phyloP scores from a whole-genome alignment of 2,113 vertebrate genomes.

The Empidonax traillii region DNA sequence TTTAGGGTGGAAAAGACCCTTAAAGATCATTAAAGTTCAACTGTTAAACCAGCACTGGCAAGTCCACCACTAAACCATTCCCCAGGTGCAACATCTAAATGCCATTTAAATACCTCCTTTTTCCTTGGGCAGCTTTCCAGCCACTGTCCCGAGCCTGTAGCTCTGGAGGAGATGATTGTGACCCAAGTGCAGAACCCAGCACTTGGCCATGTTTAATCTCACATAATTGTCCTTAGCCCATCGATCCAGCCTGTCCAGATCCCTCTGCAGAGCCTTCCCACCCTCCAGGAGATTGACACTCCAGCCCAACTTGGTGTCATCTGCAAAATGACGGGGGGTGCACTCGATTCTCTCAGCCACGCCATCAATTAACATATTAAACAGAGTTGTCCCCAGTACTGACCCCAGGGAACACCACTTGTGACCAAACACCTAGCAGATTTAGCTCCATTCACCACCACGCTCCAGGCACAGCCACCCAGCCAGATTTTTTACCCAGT shows the following conservation, averaged over 20 bases:
- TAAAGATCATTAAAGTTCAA: not conserved
- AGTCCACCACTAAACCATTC: not conserved
- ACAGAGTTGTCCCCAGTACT: rapidly evolving
- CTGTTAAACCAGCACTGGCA: not conserved
- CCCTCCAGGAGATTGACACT: not conserved
- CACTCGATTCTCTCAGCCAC: rapidly evolving
- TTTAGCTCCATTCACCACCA: not conserved
- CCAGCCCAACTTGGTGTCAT: no score
- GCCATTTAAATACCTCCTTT: not conserved
- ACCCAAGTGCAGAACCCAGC: rapidly evolving
- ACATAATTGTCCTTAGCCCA: not conserved
- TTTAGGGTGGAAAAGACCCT: not conserved
- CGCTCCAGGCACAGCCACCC: not conserved
- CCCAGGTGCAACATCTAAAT: not conserved
- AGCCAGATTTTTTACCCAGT: not conserved
- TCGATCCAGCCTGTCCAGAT: not conserved
- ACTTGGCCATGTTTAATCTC: not conserved
- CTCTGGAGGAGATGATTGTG: not conserved
- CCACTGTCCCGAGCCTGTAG: rapidly evolving
- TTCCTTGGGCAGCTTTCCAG: not conserved
- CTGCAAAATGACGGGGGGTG: not conserved
- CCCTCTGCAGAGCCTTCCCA: not conserved
- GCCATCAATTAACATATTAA: not conserved
- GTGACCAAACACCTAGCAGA: not conserved
- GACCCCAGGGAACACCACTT: not conserved